Evolutionary conservation across 2,888 invertebrate species (phyloP), one percentile per base, ranked within the genome.

Genomic region (Spisula solida): DNA sequence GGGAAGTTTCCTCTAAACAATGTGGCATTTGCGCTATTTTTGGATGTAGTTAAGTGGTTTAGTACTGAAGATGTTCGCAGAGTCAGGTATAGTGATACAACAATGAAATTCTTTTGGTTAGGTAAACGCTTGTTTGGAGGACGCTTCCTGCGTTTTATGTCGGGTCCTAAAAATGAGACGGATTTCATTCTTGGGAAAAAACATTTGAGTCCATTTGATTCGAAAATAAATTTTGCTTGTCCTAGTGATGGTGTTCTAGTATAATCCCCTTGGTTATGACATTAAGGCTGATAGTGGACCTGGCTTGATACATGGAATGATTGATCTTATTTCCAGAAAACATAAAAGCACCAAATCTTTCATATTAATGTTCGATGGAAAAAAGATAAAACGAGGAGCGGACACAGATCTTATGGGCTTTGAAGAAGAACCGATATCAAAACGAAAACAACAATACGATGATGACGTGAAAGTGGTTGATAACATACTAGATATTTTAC

Each of bases 201-300:
- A 6, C 5, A 20, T 25, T 48, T 48, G 80, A 60, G 16, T 0
- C 88, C 88, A 5, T 1, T 12, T 18, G 41, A 18, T 34, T 84
- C 83, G 31, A 88, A 84, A 47, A 80, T 88, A 1, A 88, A 83
- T 56, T 88, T 88, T 75, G 88, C 88, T 10, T 88, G 88, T 41
- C 81, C 84, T 47, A 70, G 66, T 48, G 70, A 83, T 14, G 6
- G 5, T 8, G 47, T 41, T 25, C 2, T 20, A 79, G 10, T 56
- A 29, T 8, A 87, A 87, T 41, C 87, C 79, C n/a, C 41, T 83
- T n/a, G 83, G 86, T 16, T 48, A 25, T 48, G 75, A 41, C 5
- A 0, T 86, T 66, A 5, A 41, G 16, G 12, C 70, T 20, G 60
- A 41, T 41, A 41, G 41, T 41, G 4, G 2, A 5, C 41, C 41